Evolutionary conservation across 1,140 invertebrate genomes (phyloP).

Genomic region (Caenorhabditis briggsae): DNA sequence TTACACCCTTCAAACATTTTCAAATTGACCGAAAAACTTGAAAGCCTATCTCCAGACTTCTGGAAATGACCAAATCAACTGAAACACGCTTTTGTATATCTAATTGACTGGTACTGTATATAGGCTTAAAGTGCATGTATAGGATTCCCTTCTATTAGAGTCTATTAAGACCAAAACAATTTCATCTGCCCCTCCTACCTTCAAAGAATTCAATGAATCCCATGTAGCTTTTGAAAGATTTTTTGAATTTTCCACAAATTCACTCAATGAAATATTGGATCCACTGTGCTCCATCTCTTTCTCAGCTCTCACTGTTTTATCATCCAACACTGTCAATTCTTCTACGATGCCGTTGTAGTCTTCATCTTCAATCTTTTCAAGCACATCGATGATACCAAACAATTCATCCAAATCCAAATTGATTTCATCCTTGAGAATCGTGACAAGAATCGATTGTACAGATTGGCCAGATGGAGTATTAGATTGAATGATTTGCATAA

Average conservation of each 20-base stretch:
- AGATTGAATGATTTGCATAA: not conserved
- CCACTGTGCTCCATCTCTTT: constrained; percentile 44
- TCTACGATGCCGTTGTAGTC: not conserved
- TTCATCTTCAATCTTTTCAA: constrained; percentile 18
- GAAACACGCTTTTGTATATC: too few relatives aligned
- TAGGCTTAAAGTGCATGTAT: too few relatives aligned
- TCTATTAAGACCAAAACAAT: too few relatives aligned
- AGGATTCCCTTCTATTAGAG: too few relatives aligned
- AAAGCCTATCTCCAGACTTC: too few relatives aligned
- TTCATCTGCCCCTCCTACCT: not conserved
- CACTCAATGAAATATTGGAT: constrained; percentile 39
- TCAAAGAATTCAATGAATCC: constrained; percentile 4
- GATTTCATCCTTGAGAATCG: constrained; percentile 34
- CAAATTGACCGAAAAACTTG: too few relatives aligned
- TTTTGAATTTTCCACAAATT: constrained; percentile 32
- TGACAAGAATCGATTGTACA: constrained; percentile 22
- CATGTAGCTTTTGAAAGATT: not conserved
- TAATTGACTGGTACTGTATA: too few relatives aligned
- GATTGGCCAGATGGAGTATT: constrained; percentile 10
- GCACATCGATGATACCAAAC: constrained; percentile 5
- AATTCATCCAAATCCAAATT: constrained; percentile 42
- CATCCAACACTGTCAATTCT: constrained; percentile 10
- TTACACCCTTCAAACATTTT: too few relatives aligned
- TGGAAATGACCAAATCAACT: too few relatives aligned
- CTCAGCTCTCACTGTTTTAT: constrained; percentile 14